phyloP scores from a whole-genome alignment of 2,113 vertebrate species.

The Gorsachius goisagi region DNA sequence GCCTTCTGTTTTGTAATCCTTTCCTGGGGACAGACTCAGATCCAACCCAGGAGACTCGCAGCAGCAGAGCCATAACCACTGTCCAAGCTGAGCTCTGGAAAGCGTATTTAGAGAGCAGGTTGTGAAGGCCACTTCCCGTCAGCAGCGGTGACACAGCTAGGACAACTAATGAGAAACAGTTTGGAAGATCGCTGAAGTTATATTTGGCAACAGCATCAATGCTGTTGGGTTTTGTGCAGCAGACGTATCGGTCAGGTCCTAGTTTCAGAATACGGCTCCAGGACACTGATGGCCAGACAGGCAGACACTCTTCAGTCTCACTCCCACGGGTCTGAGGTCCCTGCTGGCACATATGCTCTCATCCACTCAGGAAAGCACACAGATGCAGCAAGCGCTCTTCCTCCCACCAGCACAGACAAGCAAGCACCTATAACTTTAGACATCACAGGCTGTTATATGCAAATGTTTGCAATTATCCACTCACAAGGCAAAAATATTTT shows the following conservation, averaged over 20 bases:
- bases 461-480: background rate
- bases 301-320: background rate
- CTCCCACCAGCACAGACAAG: background rate
- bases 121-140: background rate
- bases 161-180: constrained; percentile 38
- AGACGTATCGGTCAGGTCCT: background rate
- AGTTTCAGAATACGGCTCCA: background rate
- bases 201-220: background rate
- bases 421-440: background rate
- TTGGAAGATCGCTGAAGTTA: background rate
- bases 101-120: background rate
- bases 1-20: background rate
- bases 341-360: background rate
- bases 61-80: background rate
- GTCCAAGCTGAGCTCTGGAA: background rate
- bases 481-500: background rate
- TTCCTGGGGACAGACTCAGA: background rate
- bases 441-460: background rate
- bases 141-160: background rate
- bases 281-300: background rate
- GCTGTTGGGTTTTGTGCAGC: background rate
- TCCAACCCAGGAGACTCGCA: background rate
- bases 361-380: background rate
- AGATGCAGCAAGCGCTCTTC: background rate
- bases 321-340: background rate